phyloP scores from a whole-genome alignment of 2,888 invertebrate species.

The Acholoe squamosa region DNA sequence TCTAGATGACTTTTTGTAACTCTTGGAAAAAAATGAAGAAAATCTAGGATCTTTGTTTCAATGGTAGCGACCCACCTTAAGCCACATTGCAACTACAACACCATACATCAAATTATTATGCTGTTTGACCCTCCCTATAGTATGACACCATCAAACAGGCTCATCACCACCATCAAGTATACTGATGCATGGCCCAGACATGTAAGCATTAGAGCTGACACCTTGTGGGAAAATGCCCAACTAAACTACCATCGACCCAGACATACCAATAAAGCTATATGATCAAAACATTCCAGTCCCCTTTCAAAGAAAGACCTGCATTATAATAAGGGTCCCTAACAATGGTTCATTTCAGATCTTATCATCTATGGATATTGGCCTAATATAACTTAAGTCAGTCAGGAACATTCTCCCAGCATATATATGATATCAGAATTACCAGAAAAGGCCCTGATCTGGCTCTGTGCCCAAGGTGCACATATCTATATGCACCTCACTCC shows the following conservation, averaged over 20 bases:
- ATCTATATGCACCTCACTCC: constrained; percentile 34
- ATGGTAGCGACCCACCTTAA: no score
- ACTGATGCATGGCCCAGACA: neutral
- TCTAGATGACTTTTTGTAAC: no score
- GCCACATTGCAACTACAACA: no score
- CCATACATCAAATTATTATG: no score
- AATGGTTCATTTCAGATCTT: neutral
- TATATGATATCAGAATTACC: constrained; percentile 3
- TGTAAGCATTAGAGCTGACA: neutral
- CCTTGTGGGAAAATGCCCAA: neutral
- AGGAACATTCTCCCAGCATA: constrained; percentile 57
- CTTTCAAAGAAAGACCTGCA: neutral
- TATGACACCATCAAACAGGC: neutral
- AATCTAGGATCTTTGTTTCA: no score
- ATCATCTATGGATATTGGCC: constrained; percentile 32
- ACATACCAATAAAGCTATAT: constrained; percentile 15
- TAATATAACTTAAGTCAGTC: constrained; percentile 53
- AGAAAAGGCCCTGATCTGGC: constrained; percentile 15
- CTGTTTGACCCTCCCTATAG: no score
- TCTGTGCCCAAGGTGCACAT: neutral
- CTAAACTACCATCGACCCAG: neutral
- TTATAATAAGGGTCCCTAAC: neutral
- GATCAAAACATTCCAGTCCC: neutral
- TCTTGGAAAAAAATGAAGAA: no score
- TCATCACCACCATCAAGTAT: neutral